Percentiles rank a stretch among this genome's conserved stretches.
These are phyloP conservation scores for Fulica atra DNA, from an alignment of 2,113 vertebrate species.

Conservation along the genomic window DNA sequence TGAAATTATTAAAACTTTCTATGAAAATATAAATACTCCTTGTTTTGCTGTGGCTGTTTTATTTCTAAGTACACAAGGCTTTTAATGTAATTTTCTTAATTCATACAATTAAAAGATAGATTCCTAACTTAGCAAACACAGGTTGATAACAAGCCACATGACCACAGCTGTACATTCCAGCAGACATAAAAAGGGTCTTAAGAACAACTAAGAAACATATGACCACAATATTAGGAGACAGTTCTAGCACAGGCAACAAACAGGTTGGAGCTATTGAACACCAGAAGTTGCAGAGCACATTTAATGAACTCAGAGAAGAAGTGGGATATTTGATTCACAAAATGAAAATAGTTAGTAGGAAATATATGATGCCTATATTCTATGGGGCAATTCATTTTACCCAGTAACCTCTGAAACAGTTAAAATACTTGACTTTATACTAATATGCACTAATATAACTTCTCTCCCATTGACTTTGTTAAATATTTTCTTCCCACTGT, in stretches of 20 bases:
- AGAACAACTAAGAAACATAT: not conserved
- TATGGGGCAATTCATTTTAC: not conserved
- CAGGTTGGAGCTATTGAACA: not conserved
- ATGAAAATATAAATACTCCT: not conserved
- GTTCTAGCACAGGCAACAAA: not conserved
- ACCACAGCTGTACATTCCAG: not conserved
- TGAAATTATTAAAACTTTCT: not conserved
- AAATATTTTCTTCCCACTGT: not conserved
- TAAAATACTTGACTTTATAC: not conserved
- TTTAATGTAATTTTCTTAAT: not conserved
- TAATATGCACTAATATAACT: not conserved
- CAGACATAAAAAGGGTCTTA: not conserved
- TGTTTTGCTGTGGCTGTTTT: not conserved
- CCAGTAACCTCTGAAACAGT: not conserved
- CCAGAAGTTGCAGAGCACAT: not conserved
- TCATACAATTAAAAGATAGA: not conserved
- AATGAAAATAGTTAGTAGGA: not conserved
- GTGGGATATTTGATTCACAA: not conserved
- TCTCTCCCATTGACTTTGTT: not conserved
- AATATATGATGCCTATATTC: not conserved
- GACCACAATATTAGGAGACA: not conserved
- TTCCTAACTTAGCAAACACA: not conserved
- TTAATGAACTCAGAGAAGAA: not conserved
- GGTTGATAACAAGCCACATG: not conserved
- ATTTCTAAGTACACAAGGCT: not conserved